Base-by-base conservation (phyloP, 2,113 vertebrate species). In the Sinosuthora webbiana region DNA sequence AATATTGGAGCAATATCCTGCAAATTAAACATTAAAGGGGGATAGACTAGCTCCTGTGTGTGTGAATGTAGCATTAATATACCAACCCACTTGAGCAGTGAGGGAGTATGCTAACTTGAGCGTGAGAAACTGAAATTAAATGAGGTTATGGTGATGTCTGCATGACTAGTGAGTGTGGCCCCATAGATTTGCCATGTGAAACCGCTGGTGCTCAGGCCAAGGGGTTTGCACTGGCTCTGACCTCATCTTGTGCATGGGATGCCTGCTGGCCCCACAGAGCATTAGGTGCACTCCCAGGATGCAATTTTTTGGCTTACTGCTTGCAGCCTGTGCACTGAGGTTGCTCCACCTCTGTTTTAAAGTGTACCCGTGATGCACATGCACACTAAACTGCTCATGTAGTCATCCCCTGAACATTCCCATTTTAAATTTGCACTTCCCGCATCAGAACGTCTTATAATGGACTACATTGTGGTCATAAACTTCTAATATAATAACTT, bases 151-250 rank as follows among this genome's bases (percentile, higher is more conserved):
- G 27, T 39, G 83, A n/a, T 12, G 12, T 22, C 50, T 80, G 24
- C 1, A 10, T 17, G 33, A 9, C 33, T 24, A 33, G 25, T 0
- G 23, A 74, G 87, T 0, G 3, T 8, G 20, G 25, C 39, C 21
- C 41, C 9, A 28, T 1, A 28, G 19, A 30, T 41, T 2, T 67
- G 50, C 14, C 23, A 9, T 20, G 41, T 37, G 55, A 27, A 69
- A 2, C 17, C 14, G 3, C 20, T 75, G 63, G 10, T 59, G 64
- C 74, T 59, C 42, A 27, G 73, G 15, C 50, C 41, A 25, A n/a
- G 1, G 39, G 0, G 0, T 42, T 28, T 6, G 18, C 64, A 8
- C 17, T 7, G 35, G 22, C 63, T 69, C n/a, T 1, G 2, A 39
- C 44, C 30, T 76, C 3, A 2, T 31, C 14, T 19, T 0, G 7